Percentiles rank a stretch among this genome's conserved stretches.
These are phyloP conservation scores for Oscheius onirici DNA, from an alignment of 2,888 invertebrate genomes.

Conservation along the genomic window DNA sequence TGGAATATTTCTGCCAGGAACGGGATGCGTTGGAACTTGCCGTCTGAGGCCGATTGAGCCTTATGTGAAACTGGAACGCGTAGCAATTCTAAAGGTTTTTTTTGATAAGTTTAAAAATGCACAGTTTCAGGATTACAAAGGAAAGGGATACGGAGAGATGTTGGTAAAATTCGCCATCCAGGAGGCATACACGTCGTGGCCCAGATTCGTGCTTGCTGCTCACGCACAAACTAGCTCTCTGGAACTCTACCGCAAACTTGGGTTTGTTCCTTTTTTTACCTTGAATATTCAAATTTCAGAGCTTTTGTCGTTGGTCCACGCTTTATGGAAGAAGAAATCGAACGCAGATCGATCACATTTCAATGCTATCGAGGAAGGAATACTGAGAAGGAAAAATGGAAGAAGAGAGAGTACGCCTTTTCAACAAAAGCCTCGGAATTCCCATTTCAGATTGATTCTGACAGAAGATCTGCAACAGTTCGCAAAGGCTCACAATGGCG, in stretches of 20 bases:
- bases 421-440: no score
- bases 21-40: conserved; percentile 6
- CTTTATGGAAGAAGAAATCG: conserved; percentile 30
- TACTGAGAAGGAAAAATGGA: no score
- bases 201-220: conserved; percentile 20
- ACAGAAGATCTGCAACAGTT: no score
- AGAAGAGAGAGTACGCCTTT: no score
- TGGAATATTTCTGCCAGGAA: not conserved
- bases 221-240: conserved; percentile 27
- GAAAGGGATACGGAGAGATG: conserved; percentile 1
- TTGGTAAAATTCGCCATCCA: not conserved
- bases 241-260: conserved; percentile 23
- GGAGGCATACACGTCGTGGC: not conserved
- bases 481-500: not conserved
- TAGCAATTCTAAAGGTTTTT: conserved; percentile 23
- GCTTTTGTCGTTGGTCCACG: conserved; percentile 16
- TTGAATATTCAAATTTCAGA: conserved; percentile 11
- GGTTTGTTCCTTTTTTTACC: conserved; percentile 17
- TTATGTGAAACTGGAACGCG: conserved; percentile 32
- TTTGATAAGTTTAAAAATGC: not conserved
- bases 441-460: no score
- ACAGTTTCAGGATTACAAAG: conserved; percentile 5
- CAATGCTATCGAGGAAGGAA: not conserved
- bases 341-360: conserved; percentile 22
- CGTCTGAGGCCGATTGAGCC: conserved; percentile 14